These are phyloP conservation scores for Planiliza haematocheilus DNA, from an alignment of 2,113 vertebrate genomes.

Conservation along the genomic window DNA sequence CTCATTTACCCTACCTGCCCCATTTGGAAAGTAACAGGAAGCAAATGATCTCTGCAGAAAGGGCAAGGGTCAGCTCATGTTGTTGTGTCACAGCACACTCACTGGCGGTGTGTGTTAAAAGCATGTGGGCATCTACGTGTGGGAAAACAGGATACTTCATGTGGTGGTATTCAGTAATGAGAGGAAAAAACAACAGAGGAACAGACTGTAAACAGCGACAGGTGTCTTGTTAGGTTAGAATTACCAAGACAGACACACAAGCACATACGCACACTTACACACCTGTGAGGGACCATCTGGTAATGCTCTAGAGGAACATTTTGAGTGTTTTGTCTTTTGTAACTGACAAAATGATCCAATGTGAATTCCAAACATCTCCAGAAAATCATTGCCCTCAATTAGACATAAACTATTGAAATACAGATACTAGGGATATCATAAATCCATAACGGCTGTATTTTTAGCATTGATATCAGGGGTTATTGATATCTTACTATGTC, in stretches of 20 bases:
- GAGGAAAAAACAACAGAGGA: conserved; percentile 70
- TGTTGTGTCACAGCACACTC: conserved; percentile 51
- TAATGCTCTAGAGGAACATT: conserved; percentile 55
- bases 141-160: conserved; percentile 56
- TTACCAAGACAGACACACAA: conserved; percentile 30
- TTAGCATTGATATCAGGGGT: not conserved
- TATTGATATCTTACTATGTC: conserved; percentile 1
- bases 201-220: conserved; percentile 74
- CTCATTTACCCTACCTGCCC: conserved; percentile 65
- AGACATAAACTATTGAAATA: conserved; percentile 22
- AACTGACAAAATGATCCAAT: conserved; percentile 47
- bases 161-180: conserved; percentile 78
- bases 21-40: conserved; percentile 71
- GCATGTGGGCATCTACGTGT: conserved; percentile 21
- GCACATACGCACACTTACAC: conserved; percentile 37
- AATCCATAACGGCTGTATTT: conserved; percentile 1
- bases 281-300: conserved; percentile 68
- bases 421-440: not conserved
- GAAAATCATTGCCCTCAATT: conserved; percentile 42
- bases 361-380: conserved; percentile 20
- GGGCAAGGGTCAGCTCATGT: conserved; percentile 73
- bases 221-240: conserved; percentile 72
- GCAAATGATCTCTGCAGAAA: conserved; percentile 50
- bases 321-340: conserved; percentile 62
- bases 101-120: conserved; percentile 55